phyloP scores from a whole-genome alignment of 2,113 vertebrate genomes.

The Bothrops jararaca region DNA sequence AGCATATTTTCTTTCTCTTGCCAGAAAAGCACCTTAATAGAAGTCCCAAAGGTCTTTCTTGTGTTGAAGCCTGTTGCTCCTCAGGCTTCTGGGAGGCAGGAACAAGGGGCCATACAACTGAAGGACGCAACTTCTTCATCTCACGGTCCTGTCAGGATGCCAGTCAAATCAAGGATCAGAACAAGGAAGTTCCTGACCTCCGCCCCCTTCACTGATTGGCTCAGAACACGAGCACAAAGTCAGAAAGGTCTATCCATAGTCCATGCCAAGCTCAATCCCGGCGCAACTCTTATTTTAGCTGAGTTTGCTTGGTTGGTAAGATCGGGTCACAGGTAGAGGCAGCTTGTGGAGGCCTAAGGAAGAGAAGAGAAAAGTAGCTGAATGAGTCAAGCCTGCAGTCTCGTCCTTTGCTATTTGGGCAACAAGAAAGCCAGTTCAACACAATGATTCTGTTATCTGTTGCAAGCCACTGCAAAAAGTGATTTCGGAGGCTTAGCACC shows the following conservation, averaged over 20 bases:
- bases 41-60: neutral
- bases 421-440: neutral
- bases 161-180: neutral
- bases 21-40: neutral
- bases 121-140: neutral
- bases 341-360: conserved; percentile 84
- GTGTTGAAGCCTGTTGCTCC: neutral
- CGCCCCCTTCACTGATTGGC: neutral
- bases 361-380: neutral
- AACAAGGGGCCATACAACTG: neutral
- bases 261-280: neutral
- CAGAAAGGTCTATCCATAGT: neutral
- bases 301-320: conserved; percentile 63
- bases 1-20: neutral
- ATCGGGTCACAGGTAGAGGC: conserved; percentile 78
- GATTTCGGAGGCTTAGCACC: neutral
- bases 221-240: neutral
- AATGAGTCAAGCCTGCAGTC: neutral
- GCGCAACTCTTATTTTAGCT: conserved; percentile 12
- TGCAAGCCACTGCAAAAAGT: neutral
- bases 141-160: neutral
- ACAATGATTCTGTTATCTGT: neutral
- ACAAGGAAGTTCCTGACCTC: neutral
- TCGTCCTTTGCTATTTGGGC: neutral
- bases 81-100: neutral